Conservation (phyloP, 2,113 vertebrate species). For the Cynoglossus semilaevis region DNA sequence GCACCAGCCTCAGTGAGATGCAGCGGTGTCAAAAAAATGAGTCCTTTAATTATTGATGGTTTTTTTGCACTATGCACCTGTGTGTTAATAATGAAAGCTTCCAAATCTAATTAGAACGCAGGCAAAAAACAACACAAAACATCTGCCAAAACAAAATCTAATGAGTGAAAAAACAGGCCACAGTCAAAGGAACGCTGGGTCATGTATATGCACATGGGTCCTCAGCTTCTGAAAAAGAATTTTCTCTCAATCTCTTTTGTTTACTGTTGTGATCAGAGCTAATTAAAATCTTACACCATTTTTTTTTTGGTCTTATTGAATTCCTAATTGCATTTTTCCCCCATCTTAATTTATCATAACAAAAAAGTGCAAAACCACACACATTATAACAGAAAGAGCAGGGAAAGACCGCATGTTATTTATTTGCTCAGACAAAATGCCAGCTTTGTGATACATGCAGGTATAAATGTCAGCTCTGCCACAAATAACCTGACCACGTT, state of each 20-base stretch:
- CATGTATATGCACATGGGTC: constrained; percentile 39
- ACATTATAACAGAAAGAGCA: too few relatives aligned
- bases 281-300: constrained; percentile 34
- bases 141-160: constrained; percentile 56
- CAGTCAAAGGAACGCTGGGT: constrained; percentile 24
- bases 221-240: constrained; percentile 7
- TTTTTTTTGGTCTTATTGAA: neutral
- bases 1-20: constrained; percentile 18
- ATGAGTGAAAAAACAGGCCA: constrained; percentile 37
- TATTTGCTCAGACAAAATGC: neutral
- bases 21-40: constrained; percentile 60
- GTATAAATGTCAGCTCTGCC: constrained; percentile 46
- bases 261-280: constrained; percentile 30
- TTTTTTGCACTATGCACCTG: constrained; percentile 57
- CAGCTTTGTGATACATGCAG: constrained; percentile 7
- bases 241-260: constrained; percentile 20
- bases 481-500: constrained; percentile 16
- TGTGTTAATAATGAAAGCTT: constrained; percentile 53
- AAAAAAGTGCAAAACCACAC: too few relatives aligned
- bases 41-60: constrained; percentile 64
- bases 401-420: neutral
- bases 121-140: constrained; percentile 38
- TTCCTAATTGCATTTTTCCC: constrained; percentile 7
- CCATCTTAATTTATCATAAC: neutral
- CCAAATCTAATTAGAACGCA: constrained; percentile 50